phyloP scores from a whole-genome alignment of 2,797 vertebrate species.

The Anguilla megastoma region DNA sequence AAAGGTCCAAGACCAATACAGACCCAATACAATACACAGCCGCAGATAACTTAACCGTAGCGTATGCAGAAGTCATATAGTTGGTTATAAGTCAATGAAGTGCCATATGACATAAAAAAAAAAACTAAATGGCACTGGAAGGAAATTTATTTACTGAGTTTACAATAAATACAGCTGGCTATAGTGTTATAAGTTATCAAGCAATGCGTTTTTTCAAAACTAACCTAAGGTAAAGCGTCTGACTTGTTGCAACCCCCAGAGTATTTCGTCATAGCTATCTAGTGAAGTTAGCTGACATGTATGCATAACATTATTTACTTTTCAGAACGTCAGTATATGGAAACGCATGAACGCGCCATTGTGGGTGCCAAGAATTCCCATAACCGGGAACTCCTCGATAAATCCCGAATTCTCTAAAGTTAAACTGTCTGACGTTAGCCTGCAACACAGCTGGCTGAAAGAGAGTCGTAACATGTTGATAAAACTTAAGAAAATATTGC shows the following conservation, averaged over 20 bases:
- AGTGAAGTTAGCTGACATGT: neutral
- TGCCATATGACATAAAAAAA: neutral
- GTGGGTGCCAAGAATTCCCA: neutral
- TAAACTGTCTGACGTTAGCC: too few species aligned
- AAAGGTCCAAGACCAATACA: neutral
- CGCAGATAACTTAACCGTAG: neutral
- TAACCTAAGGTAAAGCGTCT: neutral
- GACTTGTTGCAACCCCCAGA: neutral
- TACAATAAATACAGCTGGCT: neutral
- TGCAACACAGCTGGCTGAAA: neutral
- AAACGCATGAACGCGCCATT: neutral
- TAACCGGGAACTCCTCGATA: neutral
- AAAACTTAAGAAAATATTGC: neutral
- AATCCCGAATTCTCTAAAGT: neutral
- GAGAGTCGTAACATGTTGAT: neutral
- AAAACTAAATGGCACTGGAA: neutral
- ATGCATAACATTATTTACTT: neutral
- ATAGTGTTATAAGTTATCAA: neutral
- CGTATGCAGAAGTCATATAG: neutral
- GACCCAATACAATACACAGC: neutral
- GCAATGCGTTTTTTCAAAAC: neutral
- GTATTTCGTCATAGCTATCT: too few species aligned
- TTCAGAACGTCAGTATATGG: neutral
- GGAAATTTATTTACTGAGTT: neutral
- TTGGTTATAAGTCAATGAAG: neutral